Conservation (phyloP, 2,888 invertebrate genomes). For the Pristionchus exspectatus region DNA sequence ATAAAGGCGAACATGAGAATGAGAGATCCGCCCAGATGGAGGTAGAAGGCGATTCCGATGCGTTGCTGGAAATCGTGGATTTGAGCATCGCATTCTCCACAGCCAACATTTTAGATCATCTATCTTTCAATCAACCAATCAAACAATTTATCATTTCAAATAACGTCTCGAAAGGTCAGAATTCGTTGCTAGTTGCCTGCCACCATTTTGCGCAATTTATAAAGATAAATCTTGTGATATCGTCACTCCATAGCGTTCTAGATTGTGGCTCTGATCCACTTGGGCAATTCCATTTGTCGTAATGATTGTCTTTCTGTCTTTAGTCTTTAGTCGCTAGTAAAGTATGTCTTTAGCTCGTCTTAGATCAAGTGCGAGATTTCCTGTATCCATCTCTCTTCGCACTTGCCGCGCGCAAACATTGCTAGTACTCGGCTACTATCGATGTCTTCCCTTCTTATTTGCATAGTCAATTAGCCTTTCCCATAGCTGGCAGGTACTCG, state of each 20-base stretch:
- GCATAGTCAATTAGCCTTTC: constrained; percentile 51
- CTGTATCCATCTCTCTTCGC: not conserved
- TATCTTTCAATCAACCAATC: no score
- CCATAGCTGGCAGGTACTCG: constrained; percentile 36
- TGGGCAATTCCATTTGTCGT: no score
- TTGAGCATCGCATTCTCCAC: not conserved
- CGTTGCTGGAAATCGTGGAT: constrained; percentile 71
- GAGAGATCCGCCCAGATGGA: constrained; percentile 73
- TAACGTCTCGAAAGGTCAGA: no score
- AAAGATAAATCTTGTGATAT: no score
- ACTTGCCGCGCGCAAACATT: not conserved
- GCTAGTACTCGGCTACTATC: constrained; percentile 23
- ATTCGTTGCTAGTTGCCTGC: no score
- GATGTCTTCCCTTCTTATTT: constrained; percentile 9
- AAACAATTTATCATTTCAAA: no score
- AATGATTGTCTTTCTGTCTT: no score
- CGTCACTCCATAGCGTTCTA: no score
- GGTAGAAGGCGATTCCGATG: constrained; percentile 77
- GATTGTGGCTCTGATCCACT: no score
- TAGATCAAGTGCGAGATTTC: not conserved
- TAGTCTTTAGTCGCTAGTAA: not conserved
- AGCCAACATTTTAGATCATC: no score
- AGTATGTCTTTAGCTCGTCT: not conserved
- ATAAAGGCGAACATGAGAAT: constrained; percentile 75
- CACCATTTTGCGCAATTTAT: no score